Evolutionary conservation across 2,888 invertebrate species (phyloP), one percentile per base, ranked within the genome.

Genomic region (Laothoe populi): DNA sequence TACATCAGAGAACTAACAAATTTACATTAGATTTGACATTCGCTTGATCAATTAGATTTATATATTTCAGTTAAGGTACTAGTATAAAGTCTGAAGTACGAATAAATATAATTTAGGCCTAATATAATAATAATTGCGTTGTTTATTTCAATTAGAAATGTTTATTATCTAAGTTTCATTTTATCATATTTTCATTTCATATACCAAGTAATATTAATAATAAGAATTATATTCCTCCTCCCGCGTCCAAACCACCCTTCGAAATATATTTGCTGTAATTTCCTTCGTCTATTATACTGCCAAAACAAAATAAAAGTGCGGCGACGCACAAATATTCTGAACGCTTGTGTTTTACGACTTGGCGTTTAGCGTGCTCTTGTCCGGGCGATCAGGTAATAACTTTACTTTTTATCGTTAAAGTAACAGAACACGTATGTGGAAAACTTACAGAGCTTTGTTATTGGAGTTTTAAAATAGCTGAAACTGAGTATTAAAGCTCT

Each of bases 251-350:
- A 35, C 53, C 26, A 13, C 31, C 53, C 53, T 35, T 53, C 53
- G 53, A 53, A 53, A 53, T 53, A 48, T 48, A 35, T 53, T 53
- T 53, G 31, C 53, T 53, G 53, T 53, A 53, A 53, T 53, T 53
- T 53, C 53, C 53, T 53, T 35, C 35, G 35, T 35, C 53, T 53
- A 53, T 53, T 53, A 53, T 53, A 53, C 53, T 53, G 53, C 31
- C 35, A 53, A 26, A 53, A 35, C 53, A 53, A 53, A 53, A 53
- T 53, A 53, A 53, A 53, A 53, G 35, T 53, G 53, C 35, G 53
- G 31, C 53, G 53, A 31, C 49, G 31, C 49, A 35, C 53, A 53
- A 53, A 53, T 35, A 53, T 53, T 53, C 53, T 53, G 53, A 53
- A 53, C 53, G 53, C 53, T 53, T 53, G 53, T 53, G 31, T 53